Percentiles rank a stretch among this genome's conserved stretches.
Conservation (phyloP, 2,113 vertebrate species). For the Harpagus bidentatus region DNA sequence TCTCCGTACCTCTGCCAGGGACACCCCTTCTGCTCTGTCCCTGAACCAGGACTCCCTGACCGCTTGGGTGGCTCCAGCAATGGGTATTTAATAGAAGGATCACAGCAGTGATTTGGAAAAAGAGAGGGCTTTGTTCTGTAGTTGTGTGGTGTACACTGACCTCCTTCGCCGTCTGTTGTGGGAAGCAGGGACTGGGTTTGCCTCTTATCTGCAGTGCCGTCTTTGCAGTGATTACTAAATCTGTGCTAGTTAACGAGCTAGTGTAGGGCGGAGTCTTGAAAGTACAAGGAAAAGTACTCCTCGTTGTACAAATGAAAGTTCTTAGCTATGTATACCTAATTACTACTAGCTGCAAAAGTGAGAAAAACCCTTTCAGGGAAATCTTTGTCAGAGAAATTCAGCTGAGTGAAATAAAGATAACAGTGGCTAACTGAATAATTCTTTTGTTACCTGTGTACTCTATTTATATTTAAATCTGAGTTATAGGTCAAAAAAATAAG, state of each 20-base stretch:
- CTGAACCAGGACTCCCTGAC: not conserved
- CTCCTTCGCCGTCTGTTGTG: not conserved
- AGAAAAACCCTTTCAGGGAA: not conserved
- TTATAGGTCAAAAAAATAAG: not conserved
- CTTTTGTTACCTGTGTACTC: not conserved
- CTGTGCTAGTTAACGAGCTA: not conserved
- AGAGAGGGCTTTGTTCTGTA: not conserved
- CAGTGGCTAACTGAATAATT: not conserved
- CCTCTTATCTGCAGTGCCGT: no score
- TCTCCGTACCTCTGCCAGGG: not conserved
- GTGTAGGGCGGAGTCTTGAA: not conserved
- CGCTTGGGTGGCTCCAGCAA: not conserved
- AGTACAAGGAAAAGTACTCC: not conserved
- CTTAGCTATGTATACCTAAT: not conserved
- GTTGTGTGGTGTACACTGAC: rapidly evolving
- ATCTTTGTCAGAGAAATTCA: not conserved
- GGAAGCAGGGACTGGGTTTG: not conserved
- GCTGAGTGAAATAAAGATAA: not conserved
- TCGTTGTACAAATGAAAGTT: no score
- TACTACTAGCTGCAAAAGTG: not conserved
- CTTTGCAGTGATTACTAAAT: not conserved
- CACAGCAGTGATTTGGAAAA: not conserved
- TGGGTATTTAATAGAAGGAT: rapidly evolving
- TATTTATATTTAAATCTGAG: not conserved
- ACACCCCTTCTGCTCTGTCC: not conserved